A percentile compares a stretch with the other conserved stretches of the same genome.
Evolutionary conservation across 1,140 invertebrate species (phyloP).

Genomic region (Oryzaephilus surinamensis): DNA sequence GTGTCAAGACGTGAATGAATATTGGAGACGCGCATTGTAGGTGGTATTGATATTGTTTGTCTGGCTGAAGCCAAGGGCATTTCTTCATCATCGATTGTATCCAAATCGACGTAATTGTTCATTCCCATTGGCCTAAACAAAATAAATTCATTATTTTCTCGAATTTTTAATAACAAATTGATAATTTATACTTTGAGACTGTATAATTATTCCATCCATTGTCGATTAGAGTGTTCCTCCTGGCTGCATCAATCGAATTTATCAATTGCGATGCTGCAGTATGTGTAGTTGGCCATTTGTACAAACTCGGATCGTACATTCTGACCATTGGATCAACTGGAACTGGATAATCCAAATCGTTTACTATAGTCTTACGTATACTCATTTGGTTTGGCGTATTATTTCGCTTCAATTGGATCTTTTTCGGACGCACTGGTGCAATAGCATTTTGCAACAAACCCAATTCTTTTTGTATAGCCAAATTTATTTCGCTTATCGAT

Average conservation of each 20-base stretch:
- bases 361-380: constrained; percentile 23
- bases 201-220: not conserved
- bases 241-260: constrained; percentile 14
- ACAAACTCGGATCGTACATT: constrained; percentile 16
- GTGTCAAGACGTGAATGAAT: constrained; percentile 42
- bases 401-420: constrained; percentile 9
- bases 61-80: constrained; percentile 21
- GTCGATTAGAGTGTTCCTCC: not conserved
- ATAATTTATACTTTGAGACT: not conserved
- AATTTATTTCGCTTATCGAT: constrained; percentile 27
- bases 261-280: constrained; percentile 22
- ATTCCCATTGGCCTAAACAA: constrained; percentile 10
- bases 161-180: not conserved
- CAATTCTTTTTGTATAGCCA: constrained; percentile 31
- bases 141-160: constrained; percentile 1
- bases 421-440: constrained; percentile 7
- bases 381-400: constrained; percentile 6
- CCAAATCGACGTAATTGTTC: constrained; percentile 28
- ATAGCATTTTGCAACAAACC: constrained; percentile 23
- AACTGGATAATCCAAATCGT: constrained; percentile 18
- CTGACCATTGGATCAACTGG: constrained; percentile 2
- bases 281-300: constrained; percentile 21
- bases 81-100: constrained; percentile 37
- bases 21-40: constrained; percentile 20
- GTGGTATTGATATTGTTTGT: constrained; percentile 20